phyloP scores from a whole-genome alignment of 2,888 invertebrate species.

The Trisateles emortualis region DNA sequence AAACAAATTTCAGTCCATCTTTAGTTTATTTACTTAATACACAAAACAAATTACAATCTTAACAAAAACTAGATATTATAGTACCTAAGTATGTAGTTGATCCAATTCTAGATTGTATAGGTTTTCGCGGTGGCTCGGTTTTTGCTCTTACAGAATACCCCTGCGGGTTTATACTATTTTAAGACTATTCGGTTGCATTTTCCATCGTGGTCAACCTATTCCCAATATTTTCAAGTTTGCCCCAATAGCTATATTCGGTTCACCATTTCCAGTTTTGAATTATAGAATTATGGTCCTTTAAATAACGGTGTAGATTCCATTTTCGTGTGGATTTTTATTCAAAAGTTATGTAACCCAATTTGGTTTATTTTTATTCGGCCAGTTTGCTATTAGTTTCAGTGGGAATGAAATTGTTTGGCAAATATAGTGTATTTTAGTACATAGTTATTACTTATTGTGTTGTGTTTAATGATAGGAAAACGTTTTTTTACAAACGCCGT shows the following conservation, averaged over 20 bases:
- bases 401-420: not conserved
- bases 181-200: not conserved
- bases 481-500: too few species aligned
- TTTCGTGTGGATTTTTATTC: slow-evolving; percentile 10
- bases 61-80: too few species aligned
- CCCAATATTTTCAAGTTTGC: slow-evolving; percentile 28
- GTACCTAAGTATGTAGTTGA: too few species aligned
- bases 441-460: too few species aligned
- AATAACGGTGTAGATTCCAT: slow-evolving; percentile 12
- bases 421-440: too few species aligned
- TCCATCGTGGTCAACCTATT: not conserved
- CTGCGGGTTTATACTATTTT: slow-evolving; percentile 17
- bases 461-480: too few species aligned
- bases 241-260: slow-evolving; percentile 38
- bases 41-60: too few species aligned
- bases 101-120: not conserved
- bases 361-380: not conserved
- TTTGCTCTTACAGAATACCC: too few species aligned
- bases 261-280: slow-evolving; percentile 27
- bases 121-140: too few species aligned
- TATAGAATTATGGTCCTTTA: slow-evolving; percentile 24
- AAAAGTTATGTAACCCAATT: not conserved
- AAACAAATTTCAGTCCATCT: too few species aligned
- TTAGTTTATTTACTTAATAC: too few species aligned
- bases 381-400: not conserved